phyloP scores from a whole-genome alignment of 2,888 invertebrate species.

The Eurois occulta region DNA sequence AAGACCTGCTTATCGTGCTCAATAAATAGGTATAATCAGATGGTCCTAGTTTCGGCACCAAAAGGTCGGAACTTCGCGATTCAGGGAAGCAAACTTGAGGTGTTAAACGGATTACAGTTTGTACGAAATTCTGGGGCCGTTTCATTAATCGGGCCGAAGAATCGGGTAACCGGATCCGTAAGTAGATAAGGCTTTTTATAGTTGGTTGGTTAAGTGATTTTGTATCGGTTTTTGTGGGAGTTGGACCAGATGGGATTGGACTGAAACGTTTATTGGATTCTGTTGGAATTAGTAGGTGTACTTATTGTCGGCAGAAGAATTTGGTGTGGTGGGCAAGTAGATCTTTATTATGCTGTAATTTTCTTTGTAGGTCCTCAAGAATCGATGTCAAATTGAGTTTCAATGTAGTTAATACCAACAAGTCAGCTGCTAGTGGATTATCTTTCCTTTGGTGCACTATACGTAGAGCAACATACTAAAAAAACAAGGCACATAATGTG shows the following conservation, averaged over 20 bases:
- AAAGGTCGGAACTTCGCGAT: slow-evolving; percentile 69
- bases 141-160: slow-evolving; percentile 73
- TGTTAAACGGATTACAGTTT: slow-evolving; percentile 81
- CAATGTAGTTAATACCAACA: no score
- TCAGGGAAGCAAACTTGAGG: slow-evolving; percentile 74
- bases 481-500: no score
- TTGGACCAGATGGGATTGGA: slow-evolving; percentile 40
- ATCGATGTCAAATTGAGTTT: background rate
- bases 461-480: no score
- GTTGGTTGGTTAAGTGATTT: slow-evolving; percentile 64
- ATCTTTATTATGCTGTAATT: background rate
- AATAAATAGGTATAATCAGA: slow-evolving; percentile 79
- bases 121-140: slow-evolving; percentile 70
- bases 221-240: slow-evolving; percentile 51
- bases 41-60: slow-evolving; percentile 70
- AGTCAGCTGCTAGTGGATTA: no score
- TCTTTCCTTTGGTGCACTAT: no score
- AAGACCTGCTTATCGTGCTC: slow-evolving; percentile 70
- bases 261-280: slow-evolving; percentile 38
- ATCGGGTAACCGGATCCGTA: slow-evolving; percentile 54
- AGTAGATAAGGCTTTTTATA: slow-evolving; percentile 64
- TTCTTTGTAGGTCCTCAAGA: background rate
- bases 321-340: background rate
- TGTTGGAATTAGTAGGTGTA: background rate
- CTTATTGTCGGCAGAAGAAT: background rate